Percentiles rank a stretch among this genome's conserved stretches.
Conservation (phyloP, 2,888 invertebrate genomes). For the Troides aeacus region DNA sequence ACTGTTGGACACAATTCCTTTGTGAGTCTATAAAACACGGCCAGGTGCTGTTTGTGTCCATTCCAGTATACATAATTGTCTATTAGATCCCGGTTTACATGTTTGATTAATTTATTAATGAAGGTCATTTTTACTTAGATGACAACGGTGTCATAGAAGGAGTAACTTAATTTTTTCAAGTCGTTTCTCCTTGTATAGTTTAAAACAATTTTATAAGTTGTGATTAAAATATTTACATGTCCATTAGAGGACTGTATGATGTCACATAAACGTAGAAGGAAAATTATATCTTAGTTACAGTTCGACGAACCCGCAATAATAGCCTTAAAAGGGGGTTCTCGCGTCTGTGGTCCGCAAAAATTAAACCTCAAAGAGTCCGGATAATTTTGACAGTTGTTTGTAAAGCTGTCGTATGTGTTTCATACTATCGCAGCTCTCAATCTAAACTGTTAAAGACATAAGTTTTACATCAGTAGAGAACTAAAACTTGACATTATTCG, state of each 20-base stretch:
- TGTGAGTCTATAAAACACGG: not conserved
- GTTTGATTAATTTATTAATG: not conserved
- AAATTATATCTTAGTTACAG: conserved; percentile 46
- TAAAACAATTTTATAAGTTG: conserved; percentile 21
- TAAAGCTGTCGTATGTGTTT: not conserved
- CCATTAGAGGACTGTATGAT: conserved; percentile 43
- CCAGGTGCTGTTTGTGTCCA: too few relatives aligned
- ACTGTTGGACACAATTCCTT: not conserved
- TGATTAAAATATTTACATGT: conserved; percentile 34
- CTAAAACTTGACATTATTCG: too few relatives aligned
- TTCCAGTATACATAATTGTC: too few relatives aligned
- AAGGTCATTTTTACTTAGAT: not conserved
- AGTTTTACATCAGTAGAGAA: too few relatives aligned
- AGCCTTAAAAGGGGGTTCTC: conserved; percentile 46
- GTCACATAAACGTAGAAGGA: conserved; percentile 53
- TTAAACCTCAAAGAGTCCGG: conserved; percentile 35
- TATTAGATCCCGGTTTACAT: not conserved
- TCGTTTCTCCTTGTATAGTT: conserved; percentile 7
- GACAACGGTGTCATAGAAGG: not conserved
- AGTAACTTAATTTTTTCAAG: not conserved
- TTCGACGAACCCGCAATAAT: conserved; percentile 44
- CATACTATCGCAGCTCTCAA: too few relatives aligned
- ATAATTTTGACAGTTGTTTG: conserved; percentile 4
- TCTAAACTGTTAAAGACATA: too few relatives aligned
- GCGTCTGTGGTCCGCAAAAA: conserved; percentile 34